phyloP scores from a whole-genome alignment of 2,113 vertebrate species.

The Mastomys natalensis region DNA sequence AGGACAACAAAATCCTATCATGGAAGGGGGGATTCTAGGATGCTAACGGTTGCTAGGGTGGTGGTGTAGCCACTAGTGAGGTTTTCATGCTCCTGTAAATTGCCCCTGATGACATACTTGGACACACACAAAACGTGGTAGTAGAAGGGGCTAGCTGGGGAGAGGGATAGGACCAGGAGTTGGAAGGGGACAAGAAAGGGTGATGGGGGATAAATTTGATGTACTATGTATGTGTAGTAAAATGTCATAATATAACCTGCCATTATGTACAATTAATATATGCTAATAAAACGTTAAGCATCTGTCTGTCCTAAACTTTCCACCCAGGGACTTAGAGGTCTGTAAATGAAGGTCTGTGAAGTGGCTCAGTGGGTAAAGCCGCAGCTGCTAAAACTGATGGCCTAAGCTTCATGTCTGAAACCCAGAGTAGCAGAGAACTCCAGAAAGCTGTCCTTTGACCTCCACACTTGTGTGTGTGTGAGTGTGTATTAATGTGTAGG shows the following conservation, averaged over 20 bases:
- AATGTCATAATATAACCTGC: not conserved
- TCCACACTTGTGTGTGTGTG: not conserved
- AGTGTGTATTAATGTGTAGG: too few species aligned
- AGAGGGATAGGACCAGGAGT: not conserved
- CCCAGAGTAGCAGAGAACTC: not conserved
- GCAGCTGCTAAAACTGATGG: not conserved
- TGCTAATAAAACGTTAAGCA: not conserved
- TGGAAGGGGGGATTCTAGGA: not conserved
- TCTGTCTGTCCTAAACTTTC: conserved; percentile 13
- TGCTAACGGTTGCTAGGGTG: not conserved
- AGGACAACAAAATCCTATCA: not conserved
- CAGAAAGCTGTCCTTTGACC: not conserved
- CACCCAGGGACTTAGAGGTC: not conserved
- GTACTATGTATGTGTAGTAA: not conserved
- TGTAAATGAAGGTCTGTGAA: not conserved
- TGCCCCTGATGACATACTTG: not conserved
- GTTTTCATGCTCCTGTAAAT: not conserved
- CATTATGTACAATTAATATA: not conserved
- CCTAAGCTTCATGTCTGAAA: not conserved
- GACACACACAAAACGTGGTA: not conserved
- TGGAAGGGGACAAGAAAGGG: not conserved
- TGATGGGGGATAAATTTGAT: not conserved
- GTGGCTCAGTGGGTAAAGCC: not conserved
- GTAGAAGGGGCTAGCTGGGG: not conserved
- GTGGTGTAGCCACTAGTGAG: not conserved